A percentile compares a stretch with the other conserved stretches of the same genome.
Conservation (phyloP, 2,888 invertebrate species). For the Drosophila multiciliata region DNA sequence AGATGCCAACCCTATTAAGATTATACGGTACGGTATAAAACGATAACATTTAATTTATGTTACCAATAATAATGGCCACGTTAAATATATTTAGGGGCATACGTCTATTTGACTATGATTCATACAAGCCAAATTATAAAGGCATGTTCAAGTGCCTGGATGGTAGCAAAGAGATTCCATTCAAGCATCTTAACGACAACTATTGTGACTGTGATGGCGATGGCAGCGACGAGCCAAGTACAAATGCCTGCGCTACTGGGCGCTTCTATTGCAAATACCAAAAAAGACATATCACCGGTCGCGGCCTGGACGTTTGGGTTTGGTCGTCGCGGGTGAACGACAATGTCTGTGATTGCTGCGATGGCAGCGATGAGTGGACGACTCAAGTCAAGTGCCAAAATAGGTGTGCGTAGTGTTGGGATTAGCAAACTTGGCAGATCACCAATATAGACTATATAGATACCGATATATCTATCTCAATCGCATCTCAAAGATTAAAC, state of each 20-base stretch:
- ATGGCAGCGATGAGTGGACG: constrained; percentile 94
- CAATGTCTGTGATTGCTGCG: constrained; percentile 97
- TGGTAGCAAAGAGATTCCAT: constrained; percentile 86
- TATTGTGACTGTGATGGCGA: constrained; percentile 93
- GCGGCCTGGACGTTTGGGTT: constrained; percentile 80
- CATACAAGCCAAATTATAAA: constrained; percentile 85
- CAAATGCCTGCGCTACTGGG: constrained; percentile 94
- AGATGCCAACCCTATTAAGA: constrained; percentile 73
- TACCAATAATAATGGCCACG: not conserved
- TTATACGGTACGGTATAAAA: constrained; percentile 71
- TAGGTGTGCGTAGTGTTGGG: constrained; percentile 72
- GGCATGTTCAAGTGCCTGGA: constrained; percentile 85
- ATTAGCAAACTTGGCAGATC: constrained; percentile 18
- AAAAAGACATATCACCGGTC: constrained; percentile 84
- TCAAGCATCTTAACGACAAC: constrained; percentile 90
- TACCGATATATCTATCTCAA: constrained; percentile 28
- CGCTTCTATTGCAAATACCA: constrained; percentile 90
- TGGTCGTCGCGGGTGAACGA: constrained; percentile 91
- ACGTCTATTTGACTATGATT: constrained; percentile 84
- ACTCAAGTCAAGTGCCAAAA: constrained; percentile 72
- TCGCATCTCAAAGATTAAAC: constrained; percentile 62
- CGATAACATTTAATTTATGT: not conserved
- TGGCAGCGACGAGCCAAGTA: constrained; percentile 92
- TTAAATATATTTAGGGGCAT: constrained; percentile 80
- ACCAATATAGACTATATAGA: constrained; percentile 11